Evolutionary conservation across 2,797 vertebrate species (phyloP).

Genomic region (Anniella stebbinsi): DNA sequence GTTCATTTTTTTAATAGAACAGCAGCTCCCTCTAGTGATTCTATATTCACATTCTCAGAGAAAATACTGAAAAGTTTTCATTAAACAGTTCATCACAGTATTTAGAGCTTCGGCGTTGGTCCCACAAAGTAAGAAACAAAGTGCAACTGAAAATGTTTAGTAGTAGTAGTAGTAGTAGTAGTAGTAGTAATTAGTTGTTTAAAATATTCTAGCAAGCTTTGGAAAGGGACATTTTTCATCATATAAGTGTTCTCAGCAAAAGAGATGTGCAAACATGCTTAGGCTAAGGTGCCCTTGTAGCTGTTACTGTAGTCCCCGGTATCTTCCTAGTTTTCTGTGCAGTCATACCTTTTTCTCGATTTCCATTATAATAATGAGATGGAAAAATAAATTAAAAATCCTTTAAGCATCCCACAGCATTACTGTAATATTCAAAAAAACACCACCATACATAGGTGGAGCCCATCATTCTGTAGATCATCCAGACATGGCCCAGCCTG

Average conservation of each 20-base stretch:
- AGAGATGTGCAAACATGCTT: neutral
- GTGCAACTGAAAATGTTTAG: no score
- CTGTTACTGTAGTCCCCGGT: no score
- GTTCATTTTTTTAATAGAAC: constrained; percentile 47
- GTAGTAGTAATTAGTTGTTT: neutral
- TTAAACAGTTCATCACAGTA: neutral
- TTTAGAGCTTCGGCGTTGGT: constrained; percentile 8
- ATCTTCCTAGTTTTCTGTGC: neutral
- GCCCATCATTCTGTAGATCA: neutral
- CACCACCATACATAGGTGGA: no score
- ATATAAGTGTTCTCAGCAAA: neutral
- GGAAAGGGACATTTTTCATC: neutral
- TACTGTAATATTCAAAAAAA: neutral
- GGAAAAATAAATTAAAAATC: neutral
- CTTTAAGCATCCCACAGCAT: neutral
- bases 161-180: no score
- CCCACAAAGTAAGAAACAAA: neutral
- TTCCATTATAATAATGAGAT: neutral
- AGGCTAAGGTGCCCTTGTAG: neutral
- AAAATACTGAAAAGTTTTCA: neutral
- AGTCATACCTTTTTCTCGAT: neutral
- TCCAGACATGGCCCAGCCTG: no score
- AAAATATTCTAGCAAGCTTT: neutral
- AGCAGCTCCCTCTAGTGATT: constrained; percentile 83
- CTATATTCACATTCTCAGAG: neutral